Base-by-base conservation (phyloP, 2,888 invertebrate genomes). In the Choristoneura rosaceana region DNA sequence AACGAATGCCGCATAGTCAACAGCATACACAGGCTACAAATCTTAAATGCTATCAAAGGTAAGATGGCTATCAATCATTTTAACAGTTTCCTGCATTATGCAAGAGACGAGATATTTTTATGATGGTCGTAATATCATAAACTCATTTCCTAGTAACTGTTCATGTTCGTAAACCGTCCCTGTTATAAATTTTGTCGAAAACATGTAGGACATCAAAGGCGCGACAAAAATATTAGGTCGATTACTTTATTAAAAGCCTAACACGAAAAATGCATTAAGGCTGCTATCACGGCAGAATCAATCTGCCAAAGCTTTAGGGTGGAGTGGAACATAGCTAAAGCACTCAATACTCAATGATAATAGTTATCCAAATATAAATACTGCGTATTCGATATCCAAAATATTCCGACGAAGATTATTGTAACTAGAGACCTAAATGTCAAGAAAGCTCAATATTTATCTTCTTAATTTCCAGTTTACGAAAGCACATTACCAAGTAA, bases 1-100 rank as follows among this genome's bases (percentile, higher is more conserved):
- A 95, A 95, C 43, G 99, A 99, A 88, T 99, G 99, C 88, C 96
- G 97, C 75, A 98, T 99, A 78, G 95, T 94, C 64, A 99, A 99
- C 91, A 98, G 99, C 79, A 99, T 99, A 84, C 99, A 99, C 89
- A 95, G 99, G 75, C 94, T 97, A 80, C 96, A 98, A 85, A 98
- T 99, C 85, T 93, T 98, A 79, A 97, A 98, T 84, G 97, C 98
- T 17, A 97, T 99, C 69, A 96, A 96, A 92, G 95, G 96, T 96
- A 84, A 84, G 76, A 41, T 64, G 12, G n/a, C 59, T 34, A 61
- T 67, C 58, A 66, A 38, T 74, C 71, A 76, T 69, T 73, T 60
- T 71, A 75, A 76, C 68, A 70, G 68, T 71, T 70, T 75, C 71
- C 74, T 74, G 45, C 25, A 62, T 75, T 65, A 63, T 62, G 68